A percentile compares a stretch with the other conserved stretches of the same genome.
These are phyloP conservation scores for Norana najaformis DNA, from an alignment of 2,888 invertebrate genomes.

Conservation along the genomic window DNA sequence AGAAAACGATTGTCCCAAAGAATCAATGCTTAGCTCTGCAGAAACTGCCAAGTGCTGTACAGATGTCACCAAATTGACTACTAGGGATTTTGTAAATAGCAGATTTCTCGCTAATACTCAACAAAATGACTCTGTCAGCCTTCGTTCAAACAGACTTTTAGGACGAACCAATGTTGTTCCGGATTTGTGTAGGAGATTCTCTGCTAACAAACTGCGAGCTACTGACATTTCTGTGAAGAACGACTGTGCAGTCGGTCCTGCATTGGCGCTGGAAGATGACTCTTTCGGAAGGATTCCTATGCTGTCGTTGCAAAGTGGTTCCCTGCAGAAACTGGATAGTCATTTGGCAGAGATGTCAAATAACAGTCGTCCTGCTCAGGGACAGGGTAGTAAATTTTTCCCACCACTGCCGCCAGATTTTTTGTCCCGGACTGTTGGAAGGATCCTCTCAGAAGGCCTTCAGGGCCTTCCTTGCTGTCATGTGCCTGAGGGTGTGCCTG, in stretches of 20 bases:
- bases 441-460: not conserved
- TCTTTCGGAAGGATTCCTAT: not conserved
- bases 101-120: not conserved
- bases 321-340: not conserved
- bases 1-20: not conserved
- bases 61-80: not conserved
- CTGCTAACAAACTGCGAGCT: not conserved
- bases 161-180: not conserved
- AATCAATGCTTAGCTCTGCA: not conserved
- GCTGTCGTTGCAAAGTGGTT: not conserved
- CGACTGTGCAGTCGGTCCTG: not conserved
- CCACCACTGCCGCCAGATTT: not conserved
- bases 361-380: not conserved
- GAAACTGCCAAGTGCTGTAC: not conserved
- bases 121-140: not conserved
- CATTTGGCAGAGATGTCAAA: not conserved
- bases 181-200: conserved; percentile 5
- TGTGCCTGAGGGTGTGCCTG: not conserved
- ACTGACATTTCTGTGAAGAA: not conserved
- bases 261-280: not conserved
- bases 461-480: not conserved
- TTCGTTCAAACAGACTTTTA: not conserved
- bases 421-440: not conserved
- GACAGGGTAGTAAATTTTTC: not conserved
- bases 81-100: not conserved